Base-by-base conservation (phyloP, 2,113 vertebrate genomes). In the Mystacornis crossleyi region DNA sequence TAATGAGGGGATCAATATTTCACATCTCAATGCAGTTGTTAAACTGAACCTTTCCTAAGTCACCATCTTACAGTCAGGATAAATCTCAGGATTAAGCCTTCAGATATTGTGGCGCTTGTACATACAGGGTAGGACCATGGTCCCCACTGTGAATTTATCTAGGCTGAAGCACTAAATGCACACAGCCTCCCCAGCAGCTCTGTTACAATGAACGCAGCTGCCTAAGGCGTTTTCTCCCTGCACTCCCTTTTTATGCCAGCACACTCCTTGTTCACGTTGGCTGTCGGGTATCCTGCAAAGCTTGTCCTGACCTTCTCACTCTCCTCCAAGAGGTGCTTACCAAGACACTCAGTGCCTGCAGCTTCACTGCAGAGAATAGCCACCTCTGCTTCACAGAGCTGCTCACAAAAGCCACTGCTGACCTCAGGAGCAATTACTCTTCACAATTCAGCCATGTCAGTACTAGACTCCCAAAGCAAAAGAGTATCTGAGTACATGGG, bases 231-330 rank as follows among this genome's bases (percentile, higher is more conserved):
- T 21, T 20, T 29, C 2, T 53, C 25, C 31, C 1, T 2, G 31
- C 45, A 12, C 12, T 42, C 4, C 12, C 23, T 14, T 42, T 28
- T 38, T 12, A 1, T 11, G 4, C 7, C 9, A 26, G 64, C n/a
- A 61, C 45, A 15, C 24, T 25, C 24, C 25, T 7, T 20, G 34
- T 8, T 67, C 33, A 33, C 20, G 0, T 0, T 7, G 55, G 18
- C 61, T 62, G 17, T 11, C 58, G 54, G 38, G 29, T 64, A 75
- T 31, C 62, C 57, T 55, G 55, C 50, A 88, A 53, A 77, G 53
- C 54, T 67, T n/a, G 9, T 55, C 51, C 74, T 24, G 24, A 48
- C 40, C 70, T 55, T 50, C 43, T 47, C 29, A 5, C 43, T 40
- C 12, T 12, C 33, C 50, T 64, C 71, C 12, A 29, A 20, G n/a